These are phyloP conservation scores for Eclectus roratus DNA, from an alignment of 2,113 vertebrate genomes.

Conservation along the genomic window DNA sequence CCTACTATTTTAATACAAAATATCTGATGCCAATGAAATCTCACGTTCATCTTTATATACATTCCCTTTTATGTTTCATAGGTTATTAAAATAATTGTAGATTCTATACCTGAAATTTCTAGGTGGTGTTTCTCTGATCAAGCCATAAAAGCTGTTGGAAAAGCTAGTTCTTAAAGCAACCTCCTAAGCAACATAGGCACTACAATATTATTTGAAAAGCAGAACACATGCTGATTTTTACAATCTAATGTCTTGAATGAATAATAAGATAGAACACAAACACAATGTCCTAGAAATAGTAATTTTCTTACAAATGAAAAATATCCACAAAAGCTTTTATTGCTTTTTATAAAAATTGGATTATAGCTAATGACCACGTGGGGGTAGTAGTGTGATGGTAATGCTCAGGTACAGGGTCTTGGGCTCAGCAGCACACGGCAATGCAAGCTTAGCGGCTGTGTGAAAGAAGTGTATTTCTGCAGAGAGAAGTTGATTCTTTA, in stretches of 20 bases:
- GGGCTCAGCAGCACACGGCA: neutral
- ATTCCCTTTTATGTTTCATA: neutral
- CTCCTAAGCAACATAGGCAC: neutral
- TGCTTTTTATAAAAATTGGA: neutral
- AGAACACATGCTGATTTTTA: neutral
- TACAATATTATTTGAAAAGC: neutral
- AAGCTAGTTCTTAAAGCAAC: neutral
- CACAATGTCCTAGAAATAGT: neutral
- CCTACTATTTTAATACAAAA: neutral
- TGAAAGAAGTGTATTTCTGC: neutral
- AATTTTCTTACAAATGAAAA: neutral
- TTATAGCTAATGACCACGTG: slow-evolving; percentile 54
- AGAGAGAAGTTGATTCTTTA: neutral
- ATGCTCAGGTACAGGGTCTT: neutral
- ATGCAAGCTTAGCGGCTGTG: rapidly evolving
- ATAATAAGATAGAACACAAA: neutral
- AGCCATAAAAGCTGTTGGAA: neutral
- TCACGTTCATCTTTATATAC: neutral
- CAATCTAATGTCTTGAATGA: neutral
- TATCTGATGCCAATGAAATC: neutral
- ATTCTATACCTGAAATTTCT: neutral
- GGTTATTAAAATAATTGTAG: neutral
- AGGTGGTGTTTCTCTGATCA: neutral
- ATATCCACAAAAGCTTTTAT: neutral
- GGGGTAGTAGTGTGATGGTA: slow-evolving; percentile 57